Conservation (phyloP, 2,113 vertebrate species). For the Fulmarus glacialis region DNA sequence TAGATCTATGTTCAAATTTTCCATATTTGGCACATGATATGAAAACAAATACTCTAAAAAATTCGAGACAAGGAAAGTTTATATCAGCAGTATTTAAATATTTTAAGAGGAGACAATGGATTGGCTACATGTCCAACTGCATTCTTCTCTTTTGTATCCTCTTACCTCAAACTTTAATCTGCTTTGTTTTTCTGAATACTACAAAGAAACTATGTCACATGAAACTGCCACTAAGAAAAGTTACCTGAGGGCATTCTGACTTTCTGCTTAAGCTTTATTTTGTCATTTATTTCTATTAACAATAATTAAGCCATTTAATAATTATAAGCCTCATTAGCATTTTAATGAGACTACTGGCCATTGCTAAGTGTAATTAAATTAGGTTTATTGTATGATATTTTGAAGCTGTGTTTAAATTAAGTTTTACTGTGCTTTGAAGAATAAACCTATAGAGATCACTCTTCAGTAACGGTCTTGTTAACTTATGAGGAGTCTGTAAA, state of each 20-base stretch:
- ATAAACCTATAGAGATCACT: conserved; percentile 72
- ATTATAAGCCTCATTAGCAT: conserved; percentile 89
- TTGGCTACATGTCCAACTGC: not conserved
- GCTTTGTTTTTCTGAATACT: conserved; percentile 26
- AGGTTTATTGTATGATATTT: conserved; percentile 80
- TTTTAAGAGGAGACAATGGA: not conserved
- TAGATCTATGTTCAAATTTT: not conserved
- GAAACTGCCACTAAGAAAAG: conserved; percentile 52
- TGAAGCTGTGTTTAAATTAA: conserved; percentile 83
- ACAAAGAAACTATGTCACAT: not conserved
- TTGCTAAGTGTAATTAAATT: conserved; percentile 85
- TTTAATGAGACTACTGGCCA: conserved; percentile 84
- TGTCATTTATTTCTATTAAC: conserved; percentile 82
- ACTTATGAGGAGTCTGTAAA: conserved; percentile 63
- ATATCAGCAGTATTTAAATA: not conserved
- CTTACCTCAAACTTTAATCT: not conserved
- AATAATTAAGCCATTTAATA: conserved; percentile 85
- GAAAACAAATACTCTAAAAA: not conserved
- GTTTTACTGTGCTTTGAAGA: conserved; percentile 78
- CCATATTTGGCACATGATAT: not conserved
- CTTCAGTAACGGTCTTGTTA: conserved; percentile 69
- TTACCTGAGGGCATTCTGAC: conserved; percentile 74
- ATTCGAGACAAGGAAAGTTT: not conserved
- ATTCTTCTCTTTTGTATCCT: not conserved
- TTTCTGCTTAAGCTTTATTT: conserved; percentile 83